Base-by-base conservation (phyloP, 2,888 invertebrate genomes). In the Aphodius sticticus region DNA sequence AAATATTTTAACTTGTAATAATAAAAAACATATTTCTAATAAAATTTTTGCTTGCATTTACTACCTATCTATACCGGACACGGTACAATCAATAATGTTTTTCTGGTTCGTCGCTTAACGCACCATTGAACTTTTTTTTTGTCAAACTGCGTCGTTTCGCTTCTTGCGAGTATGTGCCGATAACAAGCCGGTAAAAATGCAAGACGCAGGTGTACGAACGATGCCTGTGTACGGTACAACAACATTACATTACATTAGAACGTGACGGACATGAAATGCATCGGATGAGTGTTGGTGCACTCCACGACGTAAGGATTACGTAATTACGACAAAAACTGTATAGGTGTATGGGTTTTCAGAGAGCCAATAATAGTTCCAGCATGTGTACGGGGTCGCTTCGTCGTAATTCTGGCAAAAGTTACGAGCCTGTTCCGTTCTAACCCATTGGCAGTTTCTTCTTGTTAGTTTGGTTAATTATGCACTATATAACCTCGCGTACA, bases 241-340 rank as follows among this genome's bases (percentile, higher is more conserved):
- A 74, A 74, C 74, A 53, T 74, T 74, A 74, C 74, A 74, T 74
- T 74, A 35, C 74, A 37, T 37, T 74, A 74, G 74, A 74, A 74
- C 74, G 74, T 74, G 74, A 74, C 74, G 35, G 36, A 74, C 74
- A 74, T 74, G 74, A 74, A 74, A 74, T 74, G 26, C 35, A 36
- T 74, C 35, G 26, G 35, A 74, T 74, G 74, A 74, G 74, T 37
- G 74, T 74, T 74, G 74, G 74, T 37, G 37, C 37, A 36, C 74
- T 74, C 74, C n/a, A 15, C 36, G 35, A 35, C 53, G 53, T n/a
- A 74, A 74, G 37, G 74, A 74, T 74, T 74, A 37, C 37, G 36
- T 74, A 74, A 74, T 74, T 74, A 74, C 70, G 70, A 26, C 16
- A 70, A 70, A 70, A 70, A 70, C 70, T 9, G 15, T 12, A 53